Evolutionary conservation across 2,797 vertebrate genomes (phyloP).

Genomic region (Oceanodroma leucorhoa): DNA sequence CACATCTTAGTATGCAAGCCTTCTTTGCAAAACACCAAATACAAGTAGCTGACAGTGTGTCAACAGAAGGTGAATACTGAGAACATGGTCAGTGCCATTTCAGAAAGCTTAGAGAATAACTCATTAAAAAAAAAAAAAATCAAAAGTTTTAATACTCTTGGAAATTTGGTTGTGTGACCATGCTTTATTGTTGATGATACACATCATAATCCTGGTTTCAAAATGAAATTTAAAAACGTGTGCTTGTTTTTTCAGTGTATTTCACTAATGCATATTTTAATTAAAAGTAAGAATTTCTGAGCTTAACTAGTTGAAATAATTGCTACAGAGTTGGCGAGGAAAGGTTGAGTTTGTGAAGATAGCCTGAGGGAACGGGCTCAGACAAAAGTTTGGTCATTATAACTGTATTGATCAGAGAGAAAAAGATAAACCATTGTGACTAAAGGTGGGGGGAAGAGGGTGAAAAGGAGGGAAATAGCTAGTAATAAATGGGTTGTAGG

Average conservation of each 20-base stretch:
- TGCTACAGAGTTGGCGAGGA: fast-evolving
- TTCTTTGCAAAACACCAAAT: not conserved
- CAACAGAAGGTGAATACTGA: not conserved
- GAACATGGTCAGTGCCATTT: not conserved
- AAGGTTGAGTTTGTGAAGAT: not conserved
- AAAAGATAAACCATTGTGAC: not conserved
- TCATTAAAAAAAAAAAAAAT: not conserved
- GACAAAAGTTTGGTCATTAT: not conserved
- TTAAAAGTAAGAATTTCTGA: not conserved
- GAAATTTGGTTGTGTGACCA: not conserved
- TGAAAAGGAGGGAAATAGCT: not conserved
- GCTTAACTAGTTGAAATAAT: not conserved
- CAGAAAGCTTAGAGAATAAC: not conserved
- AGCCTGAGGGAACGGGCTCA: not conserved
- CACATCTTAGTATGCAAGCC: not conserved
- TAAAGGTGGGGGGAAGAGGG: not conserved
- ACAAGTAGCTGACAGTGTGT: not conserved
- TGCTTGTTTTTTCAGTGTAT: not conserved
- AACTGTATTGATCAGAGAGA: not conserved
- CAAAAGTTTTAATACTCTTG: not conserved
- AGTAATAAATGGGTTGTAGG: not conserved
- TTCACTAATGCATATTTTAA: not conserved
- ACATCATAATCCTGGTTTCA: not conserved
- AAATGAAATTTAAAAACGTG: not conserved
- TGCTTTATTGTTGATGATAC: not conserved